Conservation (phyloP, 1,140 invertebrate genomes). For the Calosoma granatense region DNA sequence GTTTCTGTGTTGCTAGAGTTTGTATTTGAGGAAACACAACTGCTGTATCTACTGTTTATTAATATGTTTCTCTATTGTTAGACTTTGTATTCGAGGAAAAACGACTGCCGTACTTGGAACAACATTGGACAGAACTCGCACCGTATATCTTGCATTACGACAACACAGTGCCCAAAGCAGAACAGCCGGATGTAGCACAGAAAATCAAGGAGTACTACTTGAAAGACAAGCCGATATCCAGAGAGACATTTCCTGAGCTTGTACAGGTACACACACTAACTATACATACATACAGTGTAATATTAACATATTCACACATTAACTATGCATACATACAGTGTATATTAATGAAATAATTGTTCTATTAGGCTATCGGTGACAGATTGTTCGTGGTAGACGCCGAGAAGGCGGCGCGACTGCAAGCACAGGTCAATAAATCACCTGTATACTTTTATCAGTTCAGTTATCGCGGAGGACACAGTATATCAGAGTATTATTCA, state of each 20-base stretch:
- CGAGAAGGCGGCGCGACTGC: slow-evolving; percentile 42
- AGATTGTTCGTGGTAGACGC: slow-evolving; percentile 45
- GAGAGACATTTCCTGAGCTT: not conserved
- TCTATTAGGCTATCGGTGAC: slow-evolving; percentile 43
- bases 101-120: not conserved
- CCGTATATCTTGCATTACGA: slow-evolving; percentile 2
- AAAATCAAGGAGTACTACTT: slow-evolving; percentile 26
- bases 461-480: slow-evolving; percentile 39
- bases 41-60: not conserved
- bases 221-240: not conserved
- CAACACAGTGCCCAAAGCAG: not conserved
- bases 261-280: slow-evolving; percentile 1
- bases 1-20: not conserved
- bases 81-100: not conserved
- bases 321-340: not conserved
- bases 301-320: not conserved
- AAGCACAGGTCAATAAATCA: slow-evolving; percentile 40
- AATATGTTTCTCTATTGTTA: not conserved
- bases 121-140: slow-evolving; percentile 3
- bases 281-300: not conserved
- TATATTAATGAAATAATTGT: slow-evolving; percentile 17
- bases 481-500: slow-evolving; percentile 38
- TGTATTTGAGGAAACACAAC: slow-evolving; percentile 9
- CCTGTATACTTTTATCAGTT: slow-evolving; percentile 51
- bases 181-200: slow-evolving; percentile 18